Conservation (phyloP, 2,888 invertebrate genomes). For the Eucera pruinosa region DNA sequence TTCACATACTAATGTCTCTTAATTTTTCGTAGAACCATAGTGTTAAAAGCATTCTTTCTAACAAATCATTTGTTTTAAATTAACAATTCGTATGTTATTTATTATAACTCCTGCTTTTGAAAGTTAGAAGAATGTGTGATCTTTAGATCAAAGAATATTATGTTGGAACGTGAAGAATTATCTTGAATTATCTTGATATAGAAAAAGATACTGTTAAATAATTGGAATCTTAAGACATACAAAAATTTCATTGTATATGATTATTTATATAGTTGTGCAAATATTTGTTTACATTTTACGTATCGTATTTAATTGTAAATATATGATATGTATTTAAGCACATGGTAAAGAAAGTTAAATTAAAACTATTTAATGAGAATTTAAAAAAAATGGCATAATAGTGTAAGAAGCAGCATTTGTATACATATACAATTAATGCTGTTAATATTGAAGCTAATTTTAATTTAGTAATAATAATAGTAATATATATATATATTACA, state of each 20-base stretch:
- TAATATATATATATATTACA: slow-evolving; percentile 30
- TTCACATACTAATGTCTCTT: not conserved
- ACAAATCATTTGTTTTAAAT: not conserved
- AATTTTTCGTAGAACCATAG: slow-evolving; percentile 1
- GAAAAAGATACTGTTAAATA: not conserved
- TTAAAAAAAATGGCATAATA: slow-evolving; percentile 29
- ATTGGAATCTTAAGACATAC: not conserved
- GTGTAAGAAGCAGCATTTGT: slow-evolving; percentile 47
- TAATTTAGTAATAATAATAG: too few species aligned
- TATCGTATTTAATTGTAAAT: slow-evolving; percentile 37
- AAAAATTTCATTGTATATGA: not conserved
- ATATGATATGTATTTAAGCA: slow-evolving; percentile 20
- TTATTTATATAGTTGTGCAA: slow-evolving; percentile 20
- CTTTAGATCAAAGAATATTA: too few species aligned
- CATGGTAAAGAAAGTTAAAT: slow-evolving; percentile 27
- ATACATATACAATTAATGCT: slow-evolving; percentile 47
- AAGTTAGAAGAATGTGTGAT: not conserved
- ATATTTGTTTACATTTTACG: slow-evolving; percentile 19
- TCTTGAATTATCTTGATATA: slow-evolving; percentile 4
- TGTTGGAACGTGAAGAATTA: too few species aligned
- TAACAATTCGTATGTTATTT: not conserved
- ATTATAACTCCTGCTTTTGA: not conserved
- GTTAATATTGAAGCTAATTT: slow-evolving; percentile 55
- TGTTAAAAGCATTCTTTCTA: not conserved
- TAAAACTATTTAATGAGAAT: slow-evolving; percentile 51